Conservation (phyloP, 1,140 invertebrate genomes). For the Radopholus similis region DNA sequence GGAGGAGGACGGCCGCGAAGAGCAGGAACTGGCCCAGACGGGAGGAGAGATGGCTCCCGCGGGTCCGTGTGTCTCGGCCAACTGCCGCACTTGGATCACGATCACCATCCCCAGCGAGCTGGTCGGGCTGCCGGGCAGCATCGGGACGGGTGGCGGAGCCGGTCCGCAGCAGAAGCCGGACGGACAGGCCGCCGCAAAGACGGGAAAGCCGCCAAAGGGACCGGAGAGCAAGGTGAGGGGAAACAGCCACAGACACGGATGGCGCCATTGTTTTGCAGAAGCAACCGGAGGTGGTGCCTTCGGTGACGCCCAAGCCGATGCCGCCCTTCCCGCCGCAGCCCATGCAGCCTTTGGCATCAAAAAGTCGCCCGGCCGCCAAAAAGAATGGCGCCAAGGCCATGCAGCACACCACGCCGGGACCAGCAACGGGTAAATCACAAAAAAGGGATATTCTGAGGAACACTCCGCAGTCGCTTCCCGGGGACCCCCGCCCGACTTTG, state of each 20-base stretch:
- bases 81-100: slow-evolving; percentile 28
- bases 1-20: too few species aligned
- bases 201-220: background rate
- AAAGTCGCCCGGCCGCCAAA: background rate
- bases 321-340: background rate
- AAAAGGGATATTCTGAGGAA: too few species aligned
- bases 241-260: background rate
- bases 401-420: background rate
- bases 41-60: too few species aligned
- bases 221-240: background rate
- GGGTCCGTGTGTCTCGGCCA: too few species aligned
- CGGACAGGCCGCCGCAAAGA: background rate
- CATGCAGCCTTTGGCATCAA: background rate
- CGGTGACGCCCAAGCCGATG: background rate
- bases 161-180: background rate
- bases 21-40: too few species aligned
- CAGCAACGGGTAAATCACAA: slow-evolving; percentile 5
- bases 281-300: background rate
- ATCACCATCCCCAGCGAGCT: slow-evolving; percentile 26
- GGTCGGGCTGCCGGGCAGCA: slow-evolving; percentile 7
- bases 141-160: background rate
- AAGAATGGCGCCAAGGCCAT: background rate
- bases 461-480: slow-evolving; percentile 1
- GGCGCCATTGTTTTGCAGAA: background rate
- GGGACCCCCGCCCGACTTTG: slow-evolving; percentile 15